Percentiles rank a stretch among this genome's conserved stretches.
These are phyloP conservation scores for Drosophila meridiana DNA, from an alignment of 2,888 invertebrate genomes.

Conservation along the genomic window DNA sequence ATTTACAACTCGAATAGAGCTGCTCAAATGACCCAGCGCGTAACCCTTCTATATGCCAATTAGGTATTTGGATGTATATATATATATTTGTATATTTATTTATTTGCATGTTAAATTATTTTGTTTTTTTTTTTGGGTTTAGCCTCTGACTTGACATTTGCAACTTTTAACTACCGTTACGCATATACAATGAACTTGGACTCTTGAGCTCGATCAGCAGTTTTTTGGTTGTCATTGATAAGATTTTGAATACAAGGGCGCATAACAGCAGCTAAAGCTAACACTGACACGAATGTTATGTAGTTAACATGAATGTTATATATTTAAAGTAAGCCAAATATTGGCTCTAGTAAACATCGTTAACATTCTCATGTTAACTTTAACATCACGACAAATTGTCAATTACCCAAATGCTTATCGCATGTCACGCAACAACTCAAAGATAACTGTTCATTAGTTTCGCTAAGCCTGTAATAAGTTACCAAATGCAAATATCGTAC, in stretches of 20 bases:
- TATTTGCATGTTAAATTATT: conserved; percentile 2
- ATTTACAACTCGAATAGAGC: conserved; percentile 4
- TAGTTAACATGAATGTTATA: background rate
- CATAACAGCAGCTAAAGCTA: background rate
- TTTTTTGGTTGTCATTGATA: conserved; percentile 33
- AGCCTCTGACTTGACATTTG: conserved; percentile 7
- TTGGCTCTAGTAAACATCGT: background rate
- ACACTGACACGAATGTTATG: background rate
- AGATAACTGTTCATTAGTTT: conserved; percentile 15
- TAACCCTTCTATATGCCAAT: background rate
- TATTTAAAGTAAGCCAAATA: no score
- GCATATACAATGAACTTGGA: conserved; percentile 22
- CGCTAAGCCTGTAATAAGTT: conserved; percentile 32
- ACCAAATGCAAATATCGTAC: conserved; percentile 33
- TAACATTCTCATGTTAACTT: background rate
- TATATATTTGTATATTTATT: conserved; percentile 1
- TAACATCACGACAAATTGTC: background rate
- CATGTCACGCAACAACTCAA: background rate
- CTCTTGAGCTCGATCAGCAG: conserved; percentile 42
- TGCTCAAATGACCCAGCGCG: background rate
- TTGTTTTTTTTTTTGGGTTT: background rate
- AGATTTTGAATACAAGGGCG: conserved; percentile 20
- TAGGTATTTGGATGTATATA: background rate
- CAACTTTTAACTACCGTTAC: conserved; percentile 10
- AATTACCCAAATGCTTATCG: background rate